A percentile compares a stretch with the other conserved stretches of the same genome.
Evolutionary conservation across 1,140 invertebrate genomes (phyloP).

Genomic region (Drosophila pseudoobscura): DNA sequence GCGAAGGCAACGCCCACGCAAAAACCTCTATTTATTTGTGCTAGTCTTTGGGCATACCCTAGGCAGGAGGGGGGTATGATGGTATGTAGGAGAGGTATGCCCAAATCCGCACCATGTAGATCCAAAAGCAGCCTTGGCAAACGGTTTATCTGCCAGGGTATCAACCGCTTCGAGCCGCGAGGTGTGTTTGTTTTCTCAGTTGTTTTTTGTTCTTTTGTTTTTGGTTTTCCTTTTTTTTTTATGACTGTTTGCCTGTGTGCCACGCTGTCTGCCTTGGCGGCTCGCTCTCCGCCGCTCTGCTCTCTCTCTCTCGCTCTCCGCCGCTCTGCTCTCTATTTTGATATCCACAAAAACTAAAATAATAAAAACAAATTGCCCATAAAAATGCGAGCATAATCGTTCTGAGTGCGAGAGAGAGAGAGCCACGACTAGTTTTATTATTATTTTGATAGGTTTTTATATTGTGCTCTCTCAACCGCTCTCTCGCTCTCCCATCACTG

Average conservation of each 20-base stretch:
- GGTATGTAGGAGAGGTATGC: no score
- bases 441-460: slow-evolving; percentile 35
- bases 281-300: no score
- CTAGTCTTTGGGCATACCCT: slow-evolving; percentile 28
- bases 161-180: no score
- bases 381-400: slow-evolving; percentile 31
- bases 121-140: no score
- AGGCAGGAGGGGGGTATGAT: no score
- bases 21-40: slow-evolving; percentile 15
- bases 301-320: background rate
- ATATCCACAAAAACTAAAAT: slow-evolving; percentile 50
- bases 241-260: slow-evolving; percentile 37
- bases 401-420: slow-evolving; percentile 3
- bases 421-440: slow-evolving; percentile 37
- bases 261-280: slow-evolving; percentile 58
- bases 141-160: no score
- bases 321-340: slow-evolving; percentile 10
- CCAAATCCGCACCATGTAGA: no score
- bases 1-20: slow-evolving; percentile 52
- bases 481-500: background rate
- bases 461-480: background rate
- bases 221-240: slow-evolving; percentile 38
- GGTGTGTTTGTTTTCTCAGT: slow-evolving; percentile 5
- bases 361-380: slow-evolving; percentile 55
- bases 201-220: slow-evolving; percentile 20